A percentile compares a stretch with the other conserved stretches of the same genome.
These are phyloP conservation scores for Pseudomyrmex flavicornis DNA, from an alignment of 1,140 invertebrate genomes.

Conservation along the genomic window DNA sequence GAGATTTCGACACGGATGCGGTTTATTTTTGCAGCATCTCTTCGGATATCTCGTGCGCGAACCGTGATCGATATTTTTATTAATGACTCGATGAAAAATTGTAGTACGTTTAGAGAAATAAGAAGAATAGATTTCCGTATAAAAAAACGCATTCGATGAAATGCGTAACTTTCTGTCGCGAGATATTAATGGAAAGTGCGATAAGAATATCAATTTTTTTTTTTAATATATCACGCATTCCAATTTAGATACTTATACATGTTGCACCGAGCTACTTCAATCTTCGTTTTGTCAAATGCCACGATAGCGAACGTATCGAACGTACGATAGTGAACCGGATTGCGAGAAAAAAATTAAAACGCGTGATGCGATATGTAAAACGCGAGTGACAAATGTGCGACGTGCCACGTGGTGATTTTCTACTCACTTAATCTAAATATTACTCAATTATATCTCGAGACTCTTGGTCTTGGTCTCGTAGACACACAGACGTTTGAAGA, in stretches of 20 bases:
- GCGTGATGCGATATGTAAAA: neutral
- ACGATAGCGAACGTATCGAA: neutral
- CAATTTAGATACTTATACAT: constrained; percentile 1
- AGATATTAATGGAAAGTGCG: neutral
- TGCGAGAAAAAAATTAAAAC: neutral
- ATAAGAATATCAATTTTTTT: neutral
- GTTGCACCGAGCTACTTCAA: neutral
- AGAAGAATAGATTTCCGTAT: neutral
- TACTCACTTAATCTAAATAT: constrained; percentile 44
- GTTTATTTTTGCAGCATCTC: constrained; percentile 15
- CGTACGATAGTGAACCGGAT: neutral
- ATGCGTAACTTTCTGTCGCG: neutral
- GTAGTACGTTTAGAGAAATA: neutral
- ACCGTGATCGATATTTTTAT: neutral
- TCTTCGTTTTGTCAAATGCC: neutral
- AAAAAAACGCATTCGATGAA: constrained; percentile 1
- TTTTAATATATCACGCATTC: neutral
- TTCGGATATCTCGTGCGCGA: neutral
- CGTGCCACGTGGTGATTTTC: neutral
- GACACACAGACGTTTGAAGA: constrained; percentile 2
- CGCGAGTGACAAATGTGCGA: constrained; percentile 8
- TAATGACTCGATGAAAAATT: neutral
- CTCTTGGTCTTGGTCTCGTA: no score
- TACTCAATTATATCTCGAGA: constrained; percentile 14
- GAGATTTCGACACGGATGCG: constrained; percentile 1